Percentiles rank a stretch among this genome's conserved stretches.
phyloP scores from a whole-genome alignment of 2,113 vertebrate species.

The Salvelinus fontinalis region DNA sequence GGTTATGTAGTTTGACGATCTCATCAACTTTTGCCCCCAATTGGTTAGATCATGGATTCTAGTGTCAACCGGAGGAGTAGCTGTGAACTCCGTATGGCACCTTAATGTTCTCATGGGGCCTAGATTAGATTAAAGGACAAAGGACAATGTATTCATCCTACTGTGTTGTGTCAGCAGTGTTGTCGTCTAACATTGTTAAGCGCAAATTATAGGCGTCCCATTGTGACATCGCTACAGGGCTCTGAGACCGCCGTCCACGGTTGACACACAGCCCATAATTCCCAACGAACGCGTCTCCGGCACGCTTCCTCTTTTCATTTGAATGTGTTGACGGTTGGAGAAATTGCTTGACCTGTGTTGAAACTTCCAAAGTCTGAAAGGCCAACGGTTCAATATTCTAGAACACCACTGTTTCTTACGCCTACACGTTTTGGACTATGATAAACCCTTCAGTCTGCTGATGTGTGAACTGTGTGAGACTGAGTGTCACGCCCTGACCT shows the following conservation, averaged over 20 bases:
- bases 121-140: conserved; percentile 25
- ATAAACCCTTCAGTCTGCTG: background rate
- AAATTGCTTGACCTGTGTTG: no score
- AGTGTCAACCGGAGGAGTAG: conserved; percentile 30
- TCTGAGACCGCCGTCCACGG: no score
- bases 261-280: no score
- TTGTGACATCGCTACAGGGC: no score
- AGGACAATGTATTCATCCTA: background rate
- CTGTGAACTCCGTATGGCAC: conserved; percentile 5
- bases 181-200: background rate
- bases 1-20: conserved; percentile 40
- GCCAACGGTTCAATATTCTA: no score
- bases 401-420: no score
- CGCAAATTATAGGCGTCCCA: background rate
- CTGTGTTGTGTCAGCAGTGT: background rate
- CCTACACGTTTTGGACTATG: no score
- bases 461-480: background rate
- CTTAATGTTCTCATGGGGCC: background rate
- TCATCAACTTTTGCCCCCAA: conserved; percentile 38
- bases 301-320: no score
- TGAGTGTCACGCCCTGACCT: no score
- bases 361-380: no score
- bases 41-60: conserved; percentile 10
- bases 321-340: no score
- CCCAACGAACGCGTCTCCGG: no score